These are phyloP conservation scores for Cephus pygmeus DNA, from an alignment of 2,888 invertebrate genomes.

Conservation along the genomic window DNA sequence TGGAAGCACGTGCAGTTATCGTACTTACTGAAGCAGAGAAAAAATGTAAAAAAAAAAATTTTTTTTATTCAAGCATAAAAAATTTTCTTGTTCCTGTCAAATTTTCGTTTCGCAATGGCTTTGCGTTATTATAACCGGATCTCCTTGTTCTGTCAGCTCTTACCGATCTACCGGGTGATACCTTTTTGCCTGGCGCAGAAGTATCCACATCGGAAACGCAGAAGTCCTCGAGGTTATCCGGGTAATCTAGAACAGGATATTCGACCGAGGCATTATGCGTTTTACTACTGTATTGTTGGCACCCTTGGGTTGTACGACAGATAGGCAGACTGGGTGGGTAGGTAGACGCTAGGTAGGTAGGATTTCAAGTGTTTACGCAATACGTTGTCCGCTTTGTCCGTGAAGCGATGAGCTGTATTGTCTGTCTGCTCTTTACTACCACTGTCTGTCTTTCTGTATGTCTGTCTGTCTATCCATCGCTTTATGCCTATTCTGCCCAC, in stretches of 20 bases:
- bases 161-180: not conserved
- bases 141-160: not conserved
- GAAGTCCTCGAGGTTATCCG: conserved; percentile 50
- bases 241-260: conserved; percentile 49
- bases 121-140: not conserved
- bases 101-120: not conserved
- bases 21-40: not conserved
- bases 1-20: not conserved
- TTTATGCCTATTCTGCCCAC: conserved; percentile 42
- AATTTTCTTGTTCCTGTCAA: not conserved
- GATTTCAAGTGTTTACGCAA: conserved; percentile 64
- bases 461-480: conserved; percentile 32
- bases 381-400: conserved; percentile 62
- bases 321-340: not conserved
- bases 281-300: conserved; percentile 13
- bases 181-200: not conserved
- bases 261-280: conserved; percentile 30
- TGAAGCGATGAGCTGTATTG: conserved; percentile 64
- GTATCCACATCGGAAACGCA: conserved; percentile 44
- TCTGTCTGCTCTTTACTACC: conserved; percentile 57
- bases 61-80: not conserved
- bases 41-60: not conserved
- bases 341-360: not conserved
- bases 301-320: not conserved
- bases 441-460: conserved; percentile 27